Evolutionary conservation across 2,888 invertebrate genomes (phyloP).

Genomic region (Sminthurides aquaticus): DNA sequence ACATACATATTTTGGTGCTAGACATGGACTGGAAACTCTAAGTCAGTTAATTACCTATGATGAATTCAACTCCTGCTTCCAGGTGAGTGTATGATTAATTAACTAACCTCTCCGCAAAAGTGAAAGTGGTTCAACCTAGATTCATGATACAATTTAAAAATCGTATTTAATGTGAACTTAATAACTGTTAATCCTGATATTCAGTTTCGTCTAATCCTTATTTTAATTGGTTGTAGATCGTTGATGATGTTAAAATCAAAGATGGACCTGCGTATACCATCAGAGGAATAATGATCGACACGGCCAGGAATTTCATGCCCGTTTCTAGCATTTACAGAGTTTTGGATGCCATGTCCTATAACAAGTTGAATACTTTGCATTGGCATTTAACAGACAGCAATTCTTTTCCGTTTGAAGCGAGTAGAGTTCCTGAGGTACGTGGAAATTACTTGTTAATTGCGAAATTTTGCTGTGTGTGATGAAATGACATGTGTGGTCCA

Average conservation of each 20-base stretch:
- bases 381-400: slow-evolving; percentile 86
- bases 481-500: no score
- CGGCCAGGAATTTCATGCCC: slow-evolving; percentile 76
- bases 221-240: slow-evolving; percentile 25
- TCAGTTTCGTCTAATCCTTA: no score
- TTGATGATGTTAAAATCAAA: slow-evolving; percentile 23
- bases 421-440: slow-evolving; percentile 56
- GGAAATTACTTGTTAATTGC: not conserved
- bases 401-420: slow-evolving; percentile 79
- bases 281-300: slow-evolving; percentile 81
- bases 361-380: slow-evolving; percentile 87
- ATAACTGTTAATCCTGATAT: no score
- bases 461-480: no score
- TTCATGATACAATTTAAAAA: no score
- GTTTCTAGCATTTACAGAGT: slow-evolving; percentile 64
- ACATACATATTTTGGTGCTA: slow-evolving; percentile 58
- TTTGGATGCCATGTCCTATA: slow-evolving; percentile 80
- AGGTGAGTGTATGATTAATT: no score
- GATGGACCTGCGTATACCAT: slow-evolving; percentile 49
- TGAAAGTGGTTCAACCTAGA: no score
- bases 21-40: slow-evolving; percentile 69
- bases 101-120: no score
- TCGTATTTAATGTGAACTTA: no score
- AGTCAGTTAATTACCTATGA: slow-evolving; percentile 58
- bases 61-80: slow-evolving; percentile 49